phyloP scores from a whole-genome alignment of 2,888 invertebrate species.

The Thereva unica region DNA sequence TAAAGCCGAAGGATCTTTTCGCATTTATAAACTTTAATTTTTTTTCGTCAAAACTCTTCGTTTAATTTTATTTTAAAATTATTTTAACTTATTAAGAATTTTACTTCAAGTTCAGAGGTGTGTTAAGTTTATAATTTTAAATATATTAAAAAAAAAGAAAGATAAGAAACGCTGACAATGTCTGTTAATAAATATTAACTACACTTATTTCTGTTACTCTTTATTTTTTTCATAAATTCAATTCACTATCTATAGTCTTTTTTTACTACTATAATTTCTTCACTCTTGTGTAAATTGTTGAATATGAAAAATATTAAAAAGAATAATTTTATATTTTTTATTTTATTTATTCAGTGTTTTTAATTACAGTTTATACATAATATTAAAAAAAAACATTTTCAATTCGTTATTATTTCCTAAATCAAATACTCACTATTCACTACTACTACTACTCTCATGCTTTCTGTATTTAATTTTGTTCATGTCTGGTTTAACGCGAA shows the following conservation, averaged over 20 bases:
- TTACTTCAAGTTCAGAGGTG: constrained; percentile 24
- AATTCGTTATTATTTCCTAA: too few relatives aligned
- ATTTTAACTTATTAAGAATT: constrained; percentile 1
- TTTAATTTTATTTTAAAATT: constrained; percentile 3
- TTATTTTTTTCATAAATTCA: too few relatives aligned
- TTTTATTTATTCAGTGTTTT: constrained; percentile 25
- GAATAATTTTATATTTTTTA: constrained; percentile 25
- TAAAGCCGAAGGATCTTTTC: too few relatives aligned
- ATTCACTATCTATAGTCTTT: too few relatives aligned
- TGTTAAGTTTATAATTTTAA: constrained; percentile 15
- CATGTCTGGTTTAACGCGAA: constrained; percentile 30
- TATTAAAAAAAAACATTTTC: constrained; percentile 5
- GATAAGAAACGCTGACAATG: too few relatives aligned
- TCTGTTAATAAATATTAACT: too few relatives aligned
- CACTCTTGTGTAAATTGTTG: too few relatives aligned
- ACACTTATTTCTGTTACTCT: too few relatives aligned
- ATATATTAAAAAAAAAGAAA: constrained; percentile 5
- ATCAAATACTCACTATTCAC: constrained; percentile 1
- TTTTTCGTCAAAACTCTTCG: not conserved
- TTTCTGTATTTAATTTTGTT: constrained; percentile 31
- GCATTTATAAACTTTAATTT: not conserved
- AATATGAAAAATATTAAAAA: constrained; percentile 8
- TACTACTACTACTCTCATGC: constrained; percentile 31
- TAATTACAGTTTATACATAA: too few relatives aligned
- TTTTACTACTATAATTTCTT: too few relatives aligned